These are phyloP conservation scores for Myocastor coypus DNA, from an alignment of 2,113 vertebrate species.

Conservation along the genomic window DNA sequence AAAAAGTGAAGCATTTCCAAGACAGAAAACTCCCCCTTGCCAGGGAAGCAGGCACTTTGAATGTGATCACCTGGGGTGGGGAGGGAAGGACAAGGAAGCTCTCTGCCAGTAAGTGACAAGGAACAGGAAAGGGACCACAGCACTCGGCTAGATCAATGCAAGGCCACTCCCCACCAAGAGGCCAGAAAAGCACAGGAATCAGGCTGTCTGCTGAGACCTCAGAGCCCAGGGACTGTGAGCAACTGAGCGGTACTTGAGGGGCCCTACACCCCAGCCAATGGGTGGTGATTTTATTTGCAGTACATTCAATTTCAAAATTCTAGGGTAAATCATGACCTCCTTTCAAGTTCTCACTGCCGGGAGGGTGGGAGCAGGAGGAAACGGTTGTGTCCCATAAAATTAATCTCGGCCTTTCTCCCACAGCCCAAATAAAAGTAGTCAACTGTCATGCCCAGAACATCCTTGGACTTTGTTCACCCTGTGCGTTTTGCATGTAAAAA, in stretches of 20 bases:
- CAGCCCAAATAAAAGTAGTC: neutral
- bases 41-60: neutral
- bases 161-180: neutral
- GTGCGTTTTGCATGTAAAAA: neutral
- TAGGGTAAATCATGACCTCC: neutral
- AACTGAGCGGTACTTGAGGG: neutral
- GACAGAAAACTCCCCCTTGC: neutral
- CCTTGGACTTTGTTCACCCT: neutral
- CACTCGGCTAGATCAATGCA: neutral
- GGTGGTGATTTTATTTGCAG: neutral
- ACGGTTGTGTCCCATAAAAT: neutral
- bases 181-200: neutral
- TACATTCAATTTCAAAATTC: conserved; percentile 43
- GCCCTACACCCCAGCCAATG: neutral
- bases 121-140: neutral
- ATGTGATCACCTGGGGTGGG: too few species aligned
- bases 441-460: neutral
- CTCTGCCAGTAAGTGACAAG: neutral
- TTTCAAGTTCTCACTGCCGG: neutral
- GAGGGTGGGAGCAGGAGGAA: neutral
- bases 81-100: neutral
- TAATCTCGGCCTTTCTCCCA: neutral
- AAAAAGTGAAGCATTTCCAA: neutral
- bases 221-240: neutral
- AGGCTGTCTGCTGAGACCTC: neutral